Base-by-base conservation (phyloP, 2,113 vertebrate genomes). In the Pachyramphus minor region DNA sequence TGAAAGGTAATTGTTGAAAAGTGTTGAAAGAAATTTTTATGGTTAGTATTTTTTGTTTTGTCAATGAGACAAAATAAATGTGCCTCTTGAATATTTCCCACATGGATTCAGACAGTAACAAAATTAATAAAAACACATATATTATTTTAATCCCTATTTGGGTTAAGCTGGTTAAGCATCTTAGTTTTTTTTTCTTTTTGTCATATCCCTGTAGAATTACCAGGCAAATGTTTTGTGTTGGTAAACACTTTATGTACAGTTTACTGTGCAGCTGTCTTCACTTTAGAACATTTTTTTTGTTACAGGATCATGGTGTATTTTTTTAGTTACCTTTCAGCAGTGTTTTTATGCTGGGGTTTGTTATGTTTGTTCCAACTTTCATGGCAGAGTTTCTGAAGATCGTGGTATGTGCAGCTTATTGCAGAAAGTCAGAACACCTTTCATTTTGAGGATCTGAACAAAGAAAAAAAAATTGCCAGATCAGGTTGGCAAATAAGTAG, bases 21-120 rank as follows among this genome's bases (percentile, higher is more conserved):
- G n/a, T n/a, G n/a, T n/a, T n/a, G n/a, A n/a, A n/a, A n/a, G 85
- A 88, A 60, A 45, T 53, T 50, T 83, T 80, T 20, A 33, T 63
- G 83, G 75, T 92, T 76, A 69, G 72, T 80, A 74, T 96, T 86
- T 3, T 5, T 90, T 86, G 44, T 87, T 94, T 87, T 91, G 80
- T 91, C 94, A 87, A 0, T 15, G 24, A 92, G 91, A 77, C 86
- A 90, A 92, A 93, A 91, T 80, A 95, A 90, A 68, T 6, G 3
- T 24, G 9, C 30, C 5, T 81, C 96, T 66, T 35, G 45, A 81
- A 49, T 84, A 53, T 66, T 74, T 71, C 16, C 49, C 15, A 11
- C 9, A 0, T 60, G 16, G 33, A 71, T 74, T 64, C 35, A 41
- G 80, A 20, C 47, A 64, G 44, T 25, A 58, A 64, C 19, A 77